A percentile compares a stretch with the other conserved stretches of the same genome.
Evolutionary conservation across 2,797 vertebrate genomes (phyloP).

Genomic region (Hippopotamyrus pictus): DNA sequence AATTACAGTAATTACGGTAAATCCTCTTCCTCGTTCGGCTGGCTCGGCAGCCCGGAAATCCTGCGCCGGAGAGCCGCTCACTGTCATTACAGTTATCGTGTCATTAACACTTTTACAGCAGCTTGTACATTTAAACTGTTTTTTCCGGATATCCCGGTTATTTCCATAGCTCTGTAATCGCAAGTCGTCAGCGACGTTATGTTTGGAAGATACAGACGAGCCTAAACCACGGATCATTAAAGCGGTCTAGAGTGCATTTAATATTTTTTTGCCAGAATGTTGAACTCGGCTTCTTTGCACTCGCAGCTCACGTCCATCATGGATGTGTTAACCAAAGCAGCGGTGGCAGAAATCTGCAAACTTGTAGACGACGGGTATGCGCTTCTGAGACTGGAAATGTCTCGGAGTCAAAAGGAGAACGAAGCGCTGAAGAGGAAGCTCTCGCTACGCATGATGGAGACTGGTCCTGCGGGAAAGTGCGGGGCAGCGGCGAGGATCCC

Average conservation of each 20-base stretch:
- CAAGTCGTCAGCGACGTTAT: background rate
- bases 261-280: constrained; percentile 34
- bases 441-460: constrained; percentile 46
- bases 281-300: constrained; percentile 43
- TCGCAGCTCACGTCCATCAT: constrained; percentile 57
- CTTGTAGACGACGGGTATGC: constrained; percentile 50
- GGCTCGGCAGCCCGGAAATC: background rate
- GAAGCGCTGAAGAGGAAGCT: constrained; percentile 50
- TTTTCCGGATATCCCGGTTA: background rate
- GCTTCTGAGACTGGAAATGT: constrained; percentile 48
- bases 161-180: background rate
- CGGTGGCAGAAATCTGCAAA: constrained; percentile 58
- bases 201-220: background rate
- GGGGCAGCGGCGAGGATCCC: background rate
- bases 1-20: constrained; percentile 20
- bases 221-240: background rate
- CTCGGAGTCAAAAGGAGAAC: constrained; percentile 51
- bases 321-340: constrained; percentile 57
- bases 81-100: background rate
- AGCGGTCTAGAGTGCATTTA: background rate
- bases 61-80: background rate
- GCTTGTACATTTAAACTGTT: background rate
- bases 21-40: background rate
- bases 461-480: constrained; percentile 40
- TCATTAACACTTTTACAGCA: background rate